Conservation (phyloP, 2,797 vertebrate genomes). For the Tapirus indicus region DNA sequence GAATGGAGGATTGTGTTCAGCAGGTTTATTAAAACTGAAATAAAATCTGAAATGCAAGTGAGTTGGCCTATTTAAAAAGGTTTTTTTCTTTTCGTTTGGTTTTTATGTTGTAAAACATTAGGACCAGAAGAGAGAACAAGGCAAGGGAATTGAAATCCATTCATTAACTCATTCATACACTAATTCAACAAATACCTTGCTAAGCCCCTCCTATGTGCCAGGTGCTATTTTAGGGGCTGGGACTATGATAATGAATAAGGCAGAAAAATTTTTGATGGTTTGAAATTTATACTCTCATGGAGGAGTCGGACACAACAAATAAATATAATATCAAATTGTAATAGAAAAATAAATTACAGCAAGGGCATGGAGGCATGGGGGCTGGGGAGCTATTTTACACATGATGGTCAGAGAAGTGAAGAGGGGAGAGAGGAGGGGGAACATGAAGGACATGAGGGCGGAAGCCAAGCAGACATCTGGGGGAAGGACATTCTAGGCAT, state of each 20-base stretch:
- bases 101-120: constrained; percentile 58
- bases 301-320: constrained; percentile 11
- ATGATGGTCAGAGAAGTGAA: neutral
- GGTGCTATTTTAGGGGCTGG: neutral
- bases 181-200: constrained; percentile 54
- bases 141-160: constrained; percentile 7
- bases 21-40: constrained; percentile 72
- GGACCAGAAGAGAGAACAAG: constrained; percentile 47
- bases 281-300: constrained; percentile 50
- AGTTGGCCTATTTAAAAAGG: constrained; percentile 49
- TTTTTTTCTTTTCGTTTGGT: neutral
- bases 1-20: constrained; percentile 16
- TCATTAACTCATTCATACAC: constrained; percentile 45
- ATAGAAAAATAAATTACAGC: constrained; percentile 33
- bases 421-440: neutral
- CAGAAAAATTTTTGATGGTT: neutral
- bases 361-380: neutral
- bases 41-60: constrained; percentile 52
- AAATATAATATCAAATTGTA: constrained; percentile 35
- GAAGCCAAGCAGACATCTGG: neutral
- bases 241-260: constrained; percentile 9
- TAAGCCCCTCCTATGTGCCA: neutral
- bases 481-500: neutral
- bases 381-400: constrained; percentile 17
- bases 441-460: neutral